phyloP scores from a whole-genome alignment of 2,113 vertebrate genomes.

The Malurus melanocephalus region DNA sequence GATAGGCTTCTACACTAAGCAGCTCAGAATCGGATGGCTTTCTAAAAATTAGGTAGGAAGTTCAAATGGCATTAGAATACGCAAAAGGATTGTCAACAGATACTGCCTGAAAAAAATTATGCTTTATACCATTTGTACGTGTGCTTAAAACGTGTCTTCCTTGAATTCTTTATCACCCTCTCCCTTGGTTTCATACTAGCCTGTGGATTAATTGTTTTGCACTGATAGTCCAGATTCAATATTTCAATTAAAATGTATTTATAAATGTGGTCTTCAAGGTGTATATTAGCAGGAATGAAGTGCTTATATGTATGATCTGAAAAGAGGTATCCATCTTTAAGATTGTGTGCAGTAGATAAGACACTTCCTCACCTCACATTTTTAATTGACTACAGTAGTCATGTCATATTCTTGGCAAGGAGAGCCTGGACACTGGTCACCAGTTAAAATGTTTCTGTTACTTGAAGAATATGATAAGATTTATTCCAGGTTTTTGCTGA shows the following conservation, averaged over 20 bases:
- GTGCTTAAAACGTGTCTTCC: background rate
- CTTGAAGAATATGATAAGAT: background rate
- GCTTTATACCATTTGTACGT: background rate
- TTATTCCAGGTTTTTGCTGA: background rate
- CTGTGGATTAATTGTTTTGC: constrained; percentile 72
- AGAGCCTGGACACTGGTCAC: background rate
- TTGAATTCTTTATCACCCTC: constrained; percentile 9
- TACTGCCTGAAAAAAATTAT: background rate
- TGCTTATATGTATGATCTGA: constrained; percentile 41
- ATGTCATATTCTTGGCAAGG: background rate
- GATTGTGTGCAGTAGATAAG: constrained; percentile 15
- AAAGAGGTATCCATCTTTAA: constrained; percentile 30
- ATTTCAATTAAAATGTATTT: constrained; percentile 65
- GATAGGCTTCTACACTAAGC: background rate
- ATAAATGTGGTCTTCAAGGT: constrained; percentile 61
- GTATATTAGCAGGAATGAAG: constrained; percentile 36
- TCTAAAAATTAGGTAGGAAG: background rate
- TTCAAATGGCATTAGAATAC: background rate
- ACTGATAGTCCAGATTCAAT: constrained; percentile 66
- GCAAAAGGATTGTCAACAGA: background rate
- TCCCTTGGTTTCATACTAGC: constrained; percentile 22
- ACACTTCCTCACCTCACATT: constrained; percentile 27
- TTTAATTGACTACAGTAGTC: constrained; percentile 18
- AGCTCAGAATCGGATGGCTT: constrained; percentile 3
- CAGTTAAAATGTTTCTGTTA: background rate